These are phyloP conservation scores for Propsilocerus akamusi DNA, from an alignment of 1,140 invertebrate species.

Conservation along the genomic window DNA sequence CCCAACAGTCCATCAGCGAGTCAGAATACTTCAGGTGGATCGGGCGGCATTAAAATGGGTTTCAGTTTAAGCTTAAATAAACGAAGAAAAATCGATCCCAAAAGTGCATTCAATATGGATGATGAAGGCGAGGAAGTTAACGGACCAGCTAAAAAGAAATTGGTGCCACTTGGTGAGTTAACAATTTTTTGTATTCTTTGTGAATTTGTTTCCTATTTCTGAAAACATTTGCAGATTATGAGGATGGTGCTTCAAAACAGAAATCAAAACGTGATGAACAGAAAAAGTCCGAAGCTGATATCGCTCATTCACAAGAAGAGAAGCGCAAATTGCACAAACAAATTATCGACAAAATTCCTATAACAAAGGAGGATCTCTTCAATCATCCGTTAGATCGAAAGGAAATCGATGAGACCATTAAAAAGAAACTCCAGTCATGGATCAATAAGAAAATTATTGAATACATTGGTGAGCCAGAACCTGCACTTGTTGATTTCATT, in stretches of 20 bases:
- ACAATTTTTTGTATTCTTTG: background rate
- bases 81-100: slow-evolving; percentile 63
- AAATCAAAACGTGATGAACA: slow-evolving; percentile 18
- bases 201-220: background rate
- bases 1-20: background rate
- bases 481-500: slow-evolving; percentile 96
- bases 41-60: background rate
- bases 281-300: slow-evolving; percentile 44
- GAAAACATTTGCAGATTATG: background rate
- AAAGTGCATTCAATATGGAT: slow-evolving; percentile 81
- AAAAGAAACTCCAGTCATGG: slow-evolving; percentile 94
- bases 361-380: slow-evolving; percentile 89
- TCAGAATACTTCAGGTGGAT: background rate
- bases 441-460: slow-evolving; percentile 99
- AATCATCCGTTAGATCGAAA: slow-evolving; percentile 84
- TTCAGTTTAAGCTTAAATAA: slow-evolving; percentile 17
- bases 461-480: slow-evolving; percentile 98
- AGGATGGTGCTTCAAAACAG: background rate
- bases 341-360: slow-evolving; percentile 96
- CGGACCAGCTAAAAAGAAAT: slow-evolving; percentile 55
- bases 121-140: slow-evolving; percentile 59
- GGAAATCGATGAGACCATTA: slow-evolving; percentile 59
- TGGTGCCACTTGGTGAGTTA: slow-evolving; percentile 52
- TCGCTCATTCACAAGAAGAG: slow-evolving; percentile 70
- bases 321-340: slow-evolving; percentile 91